phyloP scores from a whole-genome alignment of 2,797 vertebrate genomes.

The Sorex maritimensis region DNA sequence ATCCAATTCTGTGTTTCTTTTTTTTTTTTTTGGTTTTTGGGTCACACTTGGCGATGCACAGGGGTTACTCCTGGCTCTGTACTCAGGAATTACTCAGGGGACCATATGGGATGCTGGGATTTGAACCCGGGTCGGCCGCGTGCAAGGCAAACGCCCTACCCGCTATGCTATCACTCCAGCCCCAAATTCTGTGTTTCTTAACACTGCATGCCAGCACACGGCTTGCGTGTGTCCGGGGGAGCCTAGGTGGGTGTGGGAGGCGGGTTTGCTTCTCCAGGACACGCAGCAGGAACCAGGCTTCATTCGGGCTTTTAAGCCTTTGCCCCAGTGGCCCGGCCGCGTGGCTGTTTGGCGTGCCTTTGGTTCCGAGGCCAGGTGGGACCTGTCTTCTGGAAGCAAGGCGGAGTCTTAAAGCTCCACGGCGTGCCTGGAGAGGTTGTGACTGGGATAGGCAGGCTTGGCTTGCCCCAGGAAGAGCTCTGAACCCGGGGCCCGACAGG shows the following conservation, averaged over 20 bases:
- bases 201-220: background rate
- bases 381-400: conserved; percentile 52
- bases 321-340: conserved; percentile 28
- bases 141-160: too few species aligned
- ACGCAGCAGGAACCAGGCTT: conserved; percentile 1
- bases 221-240: background rate
- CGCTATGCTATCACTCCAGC: too few species aligned
- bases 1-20: too few species aligned
- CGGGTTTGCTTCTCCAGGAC: conserved; percentile 34
- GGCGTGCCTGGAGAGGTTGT: conserved; percentile 22
- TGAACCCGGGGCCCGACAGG: conserved; percentile 40
- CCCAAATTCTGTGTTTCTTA: conserved; percentile 61
- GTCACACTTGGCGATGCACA: too few species aligned
- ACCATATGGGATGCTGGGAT: too few species aligned
- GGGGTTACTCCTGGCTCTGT: too few species aligned
- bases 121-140: too few species aligned
- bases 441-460: conserved; percentile 4
- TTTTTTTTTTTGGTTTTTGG: too few species aligned
- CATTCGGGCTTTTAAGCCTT: conserved; percentile 24
- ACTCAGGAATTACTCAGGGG: too few species aligned
- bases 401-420: background rate
- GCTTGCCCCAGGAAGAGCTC: conserved; percentile 40
- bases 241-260: conserved; percentile 5
- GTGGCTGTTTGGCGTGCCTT: conserved; percentile 28
- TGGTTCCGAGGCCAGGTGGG: conserved; percentile 57